Base-by-base conservation (phyloP, 1,140 invertebrate species). In the Cardiocondyla obscurior region DNA sequence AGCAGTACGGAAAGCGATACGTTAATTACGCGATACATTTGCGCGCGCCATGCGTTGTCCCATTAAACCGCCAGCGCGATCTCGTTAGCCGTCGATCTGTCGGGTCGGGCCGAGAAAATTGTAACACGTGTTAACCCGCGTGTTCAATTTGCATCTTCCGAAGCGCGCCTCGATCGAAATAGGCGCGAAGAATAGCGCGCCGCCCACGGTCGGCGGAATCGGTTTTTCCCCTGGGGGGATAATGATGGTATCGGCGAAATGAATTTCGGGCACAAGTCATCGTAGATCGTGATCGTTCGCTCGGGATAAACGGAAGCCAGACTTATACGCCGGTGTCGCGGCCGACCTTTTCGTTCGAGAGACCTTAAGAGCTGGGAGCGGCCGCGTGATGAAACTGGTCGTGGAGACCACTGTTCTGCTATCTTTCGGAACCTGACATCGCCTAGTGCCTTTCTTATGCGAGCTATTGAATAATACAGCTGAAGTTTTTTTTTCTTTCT, bases 371-470 rank as follows among this genome's bases (percentile, higher is more conserved):
- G 84, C 88, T 91, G 90, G 91, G 89, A 92, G 90, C 89, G 90
- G 90, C 88, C 81, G 84, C 81, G 84, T 89, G 86, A 85, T 89
- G 88, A 84, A 91, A 91, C 90, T 91, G 88, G 87, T 90, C 88
- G 85, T 69, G 67, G 53, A 85, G 70, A 36, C 67, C 67, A 70
- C 74, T 28, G 73, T 72, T 84, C 82, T 57, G 30, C 42, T 44
- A 39, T 44, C 67, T 81, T 81, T 81, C 53, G 67, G 51, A 49
- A 25, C 22, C 51, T 44, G 30, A n/a, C 19, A 46, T 65, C 28
- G 77, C 14, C 19, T 67, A 73, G 16, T 57, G 51, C 46, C 14
- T 5, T 22, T 77, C 58, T 65, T 36, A 14, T 30, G 25, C n/a
- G 53, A 77, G 44, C 36, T 39, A 51, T 51, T 19, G 12, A 53